phyloP scores from a whole-genome alignment of 92 coral and sea anemone genomes.

The Phenganax stokvisi region DNA sequence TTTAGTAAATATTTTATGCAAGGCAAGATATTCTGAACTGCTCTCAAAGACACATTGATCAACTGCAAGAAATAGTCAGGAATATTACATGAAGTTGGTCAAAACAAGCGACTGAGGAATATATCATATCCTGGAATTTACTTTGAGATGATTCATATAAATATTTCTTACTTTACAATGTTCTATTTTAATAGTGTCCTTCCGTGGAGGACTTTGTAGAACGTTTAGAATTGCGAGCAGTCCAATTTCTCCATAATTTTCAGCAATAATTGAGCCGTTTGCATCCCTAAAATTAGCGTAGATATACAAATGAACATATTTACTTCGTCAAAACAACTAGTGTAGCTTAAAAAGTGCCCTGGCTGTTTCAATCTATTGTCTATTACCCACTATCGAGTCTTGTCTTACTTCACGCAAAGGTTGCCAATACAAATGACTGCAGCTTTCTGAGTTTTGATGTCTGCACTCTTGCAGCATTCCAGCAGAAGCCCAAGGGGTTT shows the following conservation, averaged over 20 bases:
- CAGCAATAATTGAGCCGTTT: slow-evolving; percentile 27
- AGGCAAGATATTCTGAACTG: slow-evolving; percentile 34
- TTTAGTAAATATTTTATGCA: slow-evolving; percentile 15
- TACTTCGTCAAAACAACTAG: no score
- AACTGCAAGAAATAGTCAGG: background rate
- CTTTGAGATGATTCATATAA: no score
- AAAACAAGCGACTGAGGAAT: no score
- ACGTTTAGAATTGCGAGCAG: slow-evolving; percentile 25
- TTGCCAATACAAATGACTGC: slow-evolving; percentile 75
- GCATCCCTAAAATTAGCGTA: background rate
- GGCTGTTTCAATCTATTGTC: no score
- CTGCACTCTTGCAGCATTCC: slow-evolving; percentile 45
- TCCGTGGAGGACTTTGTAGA: slow-evolving; percentile 30
- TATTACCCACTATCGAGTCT: background rate
- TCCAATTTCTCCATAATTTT: slow-evolving; percentile 20
- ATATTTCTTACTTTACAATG: slow-evolving; percentile 35
- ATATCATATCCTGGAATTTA: no score
- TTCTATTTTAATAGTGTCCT: slow-evolving; percentile 24
- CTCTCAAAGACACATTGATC: slow-evolving; percentile 24
- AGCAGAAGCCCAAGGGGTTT: slow-evolving; percentile 64
- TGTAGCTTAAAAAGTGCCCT: background rate
- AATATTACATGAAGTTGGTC: no score
- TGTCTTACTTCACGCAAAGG: slow-evolving; percentile 35
- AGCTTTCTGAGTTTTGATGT: slow-evolving; percentile 59
- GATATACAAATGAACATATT: background rate